Evolutionary conservation across 2,113 vertebrate species (phyloP).

Genomic region (Galemys pyrenaicus): DNA sequence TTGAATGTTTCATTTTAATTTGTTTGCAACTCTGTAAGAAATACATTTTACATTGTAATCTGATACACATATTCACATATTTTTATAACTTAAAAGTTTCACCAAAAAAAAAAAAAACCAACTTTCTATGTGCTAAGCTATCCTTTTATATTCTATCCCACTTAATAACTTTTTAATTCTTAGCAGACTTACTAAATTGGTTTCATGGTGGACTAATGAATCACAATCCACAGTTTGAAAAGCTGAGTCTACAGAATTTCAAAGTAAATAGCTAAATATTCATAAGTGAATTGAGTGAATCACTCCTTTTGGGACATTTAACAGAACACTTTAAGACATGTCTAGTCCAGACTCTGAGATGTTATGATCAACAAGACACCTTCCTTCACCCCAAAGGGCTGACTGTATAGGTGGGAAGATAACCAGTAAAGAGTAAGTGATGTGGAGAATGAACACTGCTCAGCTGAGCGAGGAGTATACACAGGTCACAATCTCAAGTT

Average conservation of each 20-base stretch:
- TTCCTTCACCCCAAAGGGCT: neutral
- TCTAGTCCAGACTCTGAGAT: neutral
- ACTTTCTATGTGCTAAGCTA: neutral
- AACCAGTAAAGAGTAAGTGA: neutral
- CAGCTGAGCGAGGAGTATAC: neutral
- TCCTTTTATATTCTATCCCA: neutral
- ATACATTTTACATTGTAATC: neutral
- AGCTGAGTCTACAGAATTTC: neutral
- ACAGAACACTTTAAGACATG: neutral
- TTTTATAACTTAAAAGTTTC: neutral
- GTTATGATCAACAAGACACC: neutral
- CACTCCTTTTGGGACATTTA: slow-evolving; percentile 18
- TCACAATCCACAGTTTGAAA: slow-evolving; percentile 36
- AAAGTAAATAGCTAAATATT: slow-evolving; percentile 14
- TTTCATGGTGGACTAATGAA: neutral
- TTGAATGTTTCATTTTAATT: neutral
- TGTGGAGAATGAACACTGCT: neutral
- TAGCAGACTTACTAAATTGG: neutral
- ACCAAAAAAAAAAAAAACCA: neutral
- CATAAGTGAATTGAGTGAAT: neutral
- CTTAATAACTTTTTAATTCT: slow-evolving; percentile 20
- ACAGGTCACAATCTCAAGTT: neutral
- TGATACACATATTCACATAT: neutral
- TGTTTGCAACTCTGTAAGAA: neutral
- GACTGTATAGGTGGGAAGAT: too few species aligned